Conservation (phyloP, 2,113 vertebrate genomes). For the Macquaria ambigua region DNA sequence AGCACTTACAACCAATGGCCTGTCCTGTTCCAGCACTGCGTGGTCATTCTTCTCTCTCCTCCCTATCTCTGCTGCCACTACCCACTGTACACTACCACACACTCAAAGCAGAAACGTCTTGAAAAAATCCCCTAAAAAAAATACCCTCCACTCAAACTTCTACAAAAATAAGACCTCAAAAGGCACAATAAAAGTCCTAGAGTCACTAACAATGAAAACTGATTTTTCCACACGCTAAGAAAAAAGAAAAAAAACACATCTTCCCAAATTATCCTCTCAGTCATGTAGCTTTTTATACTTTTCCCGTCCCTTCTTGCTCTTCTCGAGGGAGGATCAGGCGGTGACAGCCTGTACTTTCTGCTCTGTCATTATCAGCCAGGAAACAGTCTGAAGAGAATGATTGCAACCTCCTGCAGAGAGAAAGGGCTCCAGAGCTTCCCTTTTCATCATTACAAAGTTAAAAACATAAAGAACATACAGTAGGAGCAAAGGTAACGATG, state of each 20-base stretch:
- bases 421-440: slow-evolving; percentile 6
- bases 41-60: slow-evolving; percentile 29
- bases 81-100: not conserved
- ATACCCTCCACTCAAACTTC: not conserved
- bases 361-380: slow-evolving; percentile 61
- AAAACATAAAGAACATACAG: slow-evolving; percentile 28
- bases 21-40: slow-evolving; percentile 24
- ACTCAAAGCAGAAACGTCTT: not conserved
- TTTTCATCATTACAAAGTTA: slow-evolving; percentile 40
- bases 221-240: not conserved
- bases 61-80: not conserved
- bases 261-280: slow-evolving; percentile 58
- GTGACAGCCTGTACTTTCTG: slow-evolving; percentile 60
- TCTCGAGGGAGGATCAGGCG: slow-evolving; percentile 7
- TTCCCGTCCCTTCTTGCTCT: slow-evolving; percentile 7
- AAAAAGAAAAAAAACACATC: slow-evolving; percentile 2
- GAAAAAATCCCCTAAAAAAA: not conserved
- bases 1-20: slow-evolving; percentile 50
- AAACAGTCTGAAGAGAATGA: slow-evolving; percentile 39
- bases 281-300: slow-evolving; percentile 44
- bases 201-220: slow-evolving; percentile 7
- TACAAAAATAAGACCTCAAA: not conserved
- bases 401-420: slow-evolving; percentile 40
- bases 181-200: not conserved
- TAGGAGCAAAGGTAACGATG: slow-evolving; percentile 35